phyloP scores from a whole-genome alignment of 2,888 invertebrate species.

The Hyposoter dolosus region DNA sequence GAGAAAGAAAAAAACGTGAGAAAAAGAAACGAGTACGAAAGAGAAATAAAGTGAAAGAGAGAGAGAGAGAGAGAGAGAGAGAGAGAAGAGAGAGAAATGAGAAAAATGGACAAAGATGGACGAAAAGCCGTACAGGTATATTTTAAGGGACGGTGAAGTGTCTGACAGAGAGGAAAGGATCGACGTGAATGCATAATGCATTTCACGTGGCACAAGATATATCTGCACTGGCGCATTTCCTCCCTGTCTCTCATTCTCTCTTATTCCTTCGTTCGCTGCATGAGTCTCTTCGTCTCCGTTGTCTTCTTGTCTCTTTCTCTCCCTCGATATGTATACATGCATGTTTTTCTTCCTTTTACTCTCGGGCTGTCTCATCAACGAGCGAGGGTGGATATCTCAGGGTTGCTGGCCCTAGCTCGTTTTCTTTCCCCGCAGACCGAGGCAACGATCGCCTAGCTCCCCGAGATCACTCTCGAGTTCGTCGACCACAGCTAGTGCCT shows the following conservation, averaged over 20 bases:
- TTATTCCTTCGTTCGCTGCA: slow-evolving; percentile 55
- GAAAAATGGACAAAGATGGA: slow-evolving; percentile 27
- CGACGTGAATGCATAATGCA: slow-evolving; percentile 80
- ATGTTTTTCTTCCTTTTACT: slow-evolving; percentile 41
- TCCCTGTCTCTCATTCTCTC: slow-evolving; percentile 66
- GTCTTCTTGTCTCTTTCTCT: slow-evolving; percentile 51
- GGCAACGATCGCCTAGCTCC: slow-evolving; percentile 34
- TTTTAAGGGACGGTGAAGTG: slow-evolving; percentile 65
- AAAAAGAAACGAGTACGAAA: background rate
- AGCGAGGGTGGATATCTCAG: slow-evolving; percentile 65
- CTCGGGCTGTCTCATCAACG: slow-evolving; percentile 69
- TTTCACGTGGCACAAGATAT: slow-evolving; percentile 75
- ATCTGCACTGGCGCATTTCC: slow-evolving; percentile 58
- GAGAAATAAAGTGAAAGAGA: slow-evolving; percentile 10
- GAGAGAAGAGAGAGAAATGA: slow-evolving; percentile 12
- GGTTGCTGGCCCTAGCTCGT: slow-evolving; percentile 51
- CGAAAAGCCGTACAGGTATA: slow-evolving; percentile 46
- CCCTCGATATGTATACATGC: slow-evolving; percentile 50
- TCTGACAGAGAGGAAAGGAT: slow-evolving; percentile 72
- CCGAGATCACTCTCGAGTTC: slow-evolving; percentile 57
- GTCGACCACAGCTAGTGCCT: slow-evolving; percentile 34
- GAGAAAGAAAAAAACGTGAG: slow-evolving; percentile 31
- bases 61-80: slow-evolving; percentile 14
- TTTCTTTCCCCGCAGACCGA: slow-evolving; percentile 47
- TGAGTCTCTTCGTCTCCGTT: slow-evolving; percentile 60